Evolutionary conservation across 2,888 invertebrate species (phyloP).

Genomic region (Julus scanicus): DNA sequence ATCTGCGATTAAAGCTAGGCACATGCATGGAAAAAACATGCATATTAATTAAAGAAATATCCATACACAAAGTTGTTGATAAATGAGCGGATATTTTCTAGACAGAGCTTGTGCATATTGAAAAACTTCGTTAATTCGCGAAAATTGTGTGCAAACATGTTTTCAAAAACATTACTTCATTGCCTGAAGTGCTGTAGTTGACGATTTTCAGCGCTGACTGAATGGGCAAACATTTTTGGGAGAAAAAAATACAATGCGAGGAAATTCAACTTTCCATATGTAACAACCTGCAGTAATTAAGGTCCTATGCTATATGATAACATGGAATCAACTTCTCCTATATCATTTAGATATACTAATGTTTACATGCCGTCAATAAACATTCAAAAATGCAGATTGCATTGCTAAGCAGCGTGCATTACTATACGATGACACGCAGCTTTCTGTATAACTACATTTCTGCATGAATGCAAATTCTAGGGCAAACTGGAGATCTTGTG

Average conservation of each 20-base stretch:
- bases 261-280: background rate
- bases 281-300: background rate
- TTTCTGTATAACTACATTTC: background rate
- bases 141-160: too few species aligned
- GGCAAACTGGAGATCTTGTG: conserved; percentile 50
- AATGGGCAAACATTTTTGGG: background rate
- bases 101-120: too few species aligned
- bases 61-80: too few species aligned
- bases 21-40: too few species aligned
- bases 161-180: too few species aligned
- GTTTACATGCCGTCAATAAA: conserved; percentile 8
- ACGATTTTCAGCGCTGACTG: too few species aligned
- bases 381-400: conserved; percentile 16
- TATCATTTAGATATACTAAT: background rate
- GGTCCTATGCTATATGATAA: background rate
- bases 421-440: background rate
- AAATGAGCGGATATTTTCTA: too few species aligned
- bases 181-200: too few species aligned
- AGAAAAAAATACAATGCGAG: background rate
- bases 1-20: too few species aligned
- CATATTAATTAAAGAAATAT: too few species aligned
- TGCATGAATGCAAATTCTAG: conserved; percentile 44
- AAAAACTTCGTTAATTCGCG: too few species aligned
- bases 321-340: background rate
- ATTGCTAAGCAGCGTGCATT: conserved; percentile 50